Base-by-base conservation (phyloP, 2,797 vertebrate species). In the Notoglanidium macrostoma region DNA sequence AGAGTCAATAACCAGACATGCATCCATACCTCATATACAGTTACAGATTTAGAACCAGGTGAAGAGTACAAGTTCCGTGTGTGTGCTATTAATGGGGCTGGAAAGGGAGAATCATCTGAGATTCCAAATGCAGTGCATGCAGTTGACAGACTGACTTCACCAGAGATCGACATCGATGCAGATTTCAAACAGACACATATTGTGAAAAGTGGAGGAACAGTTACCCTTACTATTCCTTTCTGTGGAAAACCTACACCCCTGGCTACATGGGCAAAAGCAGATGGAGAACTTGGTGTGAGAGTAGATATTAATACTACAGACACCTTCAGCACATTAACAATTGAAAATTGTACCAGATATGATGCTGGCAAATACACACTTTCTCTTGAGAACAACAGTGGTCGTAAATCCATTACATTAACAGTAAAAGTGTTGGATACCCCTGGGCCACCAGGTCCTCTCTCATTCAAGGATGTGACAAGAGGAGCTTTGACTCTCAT, bases 61-160 rank as follows among this genome's bases (percentile, higher is more conserved):
- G 97, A 99, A 92, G 95, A 98, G 88, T 99, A 99, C 92, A 99
- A 97, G 94, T 99, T 99, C 94, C 96, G 98, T 90, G 97, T 99
- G 44, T 97, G 96, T 88, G 98, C 98, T 32, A 94, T 99, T 63
- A 99, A 99, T 77, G 96, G 96, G 85, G 97, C 96, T 57, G 98
- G 98, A 74, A 96, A 96, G 93, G 98, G 98, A 86, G 98, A 99
- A 90, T 93, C 96, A 80, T 98, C 97, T 10, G 96, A 97, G 93
- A 92, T 97, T 87, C 88, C 97, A 26, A 96, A 94, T 78, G 89
- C 96, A 57, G 96, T 99, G 70, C 97, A 98, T 94, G 96, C 98
- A 0, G 86, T 97, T 84, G 98, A 99, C 92, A 97, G 98, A 91
- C 95, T 99, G 80, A 97, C 96, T 55, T 97, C 97, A 87, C 98